Conservation (phyloP, 2,113 vertebrate species). For the Ovibos moschatus region DNA sequence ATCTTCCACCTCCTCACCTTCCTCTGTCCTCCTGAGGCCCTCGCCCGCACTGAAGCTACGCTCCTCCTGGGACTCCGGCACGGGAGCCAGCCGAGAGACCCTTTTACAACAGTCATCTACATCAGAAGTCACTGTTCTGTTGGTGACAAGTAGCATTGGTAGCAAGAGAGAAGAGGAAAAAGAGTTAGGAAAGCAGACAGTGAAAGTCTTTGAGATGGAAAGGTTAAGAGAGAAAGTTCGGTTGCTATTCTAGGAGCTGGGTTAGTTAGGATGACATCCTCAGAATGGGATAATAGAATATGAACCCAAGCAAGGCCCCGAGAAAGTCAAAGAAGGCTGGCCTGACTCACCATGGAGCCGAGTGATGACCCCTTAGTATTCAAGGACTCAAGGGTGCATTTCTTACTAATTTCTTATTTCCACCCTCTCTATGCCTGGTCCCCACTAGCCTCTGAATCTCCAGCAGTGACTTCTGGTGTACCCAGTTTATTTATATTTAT, state of each 20-base stretch:
- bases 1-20: conserved; percentile 86
- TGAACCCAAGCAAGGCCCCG: neutral
- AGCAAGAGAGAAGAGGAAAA: conserved; percentile 41
- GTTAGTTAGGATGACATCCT: neutral
- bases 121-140: conserved; percentile 51
- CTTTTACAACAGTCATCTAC: conserved; percentile 50
- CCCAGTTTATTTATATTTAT: neutral
- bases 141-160: neutral
- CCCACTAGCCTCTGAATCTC: neutral
- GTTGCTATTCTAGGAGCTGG: neutral
- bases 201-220: neutral
- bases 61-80: conserved; percentile 51
- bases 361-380: neutral
- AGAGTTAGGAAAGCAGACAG: conserved; percentile 21
- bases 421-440: neutral
- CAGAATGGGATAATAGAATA: neutral
- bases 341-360: neutral
- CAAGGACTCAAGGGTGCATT: neutral
- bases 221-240: neutral
- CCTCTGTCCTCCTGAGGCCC: conserved; percentile 31
- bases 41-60: neutral
- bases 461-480: neutral
- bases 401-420: neutral
- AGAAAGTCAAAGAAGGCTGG: neutral
- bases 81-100: neutral